Conservation (phyloP, 2,113 vertebrate species). For the Heterochromis multidens region DNA sequence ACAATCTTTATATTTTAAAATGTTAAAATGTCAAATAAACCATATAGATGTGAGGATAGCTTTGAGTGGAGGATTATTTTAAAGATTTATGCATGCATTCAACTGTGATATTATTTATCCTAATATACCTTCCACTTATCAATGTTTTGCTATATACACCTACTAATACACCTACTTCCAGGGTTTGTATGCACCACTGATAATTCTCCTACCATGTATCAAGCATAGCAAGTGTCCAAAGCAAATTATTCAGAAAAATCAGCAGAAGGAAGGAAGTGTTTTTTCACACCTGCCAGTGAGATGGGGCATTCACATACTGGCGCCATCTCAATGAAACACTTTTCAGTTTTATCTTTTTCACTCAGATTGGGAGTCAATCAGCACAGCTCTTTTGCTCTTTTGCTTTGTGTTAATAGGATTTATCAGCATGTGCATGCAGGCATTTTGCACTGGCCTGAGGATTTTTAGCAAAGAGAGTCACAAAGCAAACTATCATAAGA, state of each 20-base stretch:
- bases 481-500: not conserved
- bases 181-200: no score
- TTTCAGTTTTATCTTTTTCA: not conserved
- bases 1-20: no score
- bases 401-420: not conserved
- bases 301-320: not conserved
- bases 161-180: no score
- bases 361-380: not conserved
- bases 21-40: no score
- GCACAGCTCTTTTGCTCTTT: not conserved
- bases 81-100: no score
- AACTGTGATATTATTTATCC: no score
- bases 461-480: slow-evolving; percentile 10
- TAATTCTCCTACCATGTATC: not conserved
- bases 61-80: no score
- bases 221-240: not conserved
- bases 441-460: not conserved
- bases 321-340: not conserved
- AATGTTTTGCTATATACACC: no score
- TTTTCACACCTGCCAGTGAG: not conserved
- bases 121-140: no score
- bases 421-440: not conserved
- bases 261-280: not conserved
- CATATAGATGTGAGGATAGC: no score
- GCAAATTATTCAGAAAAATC: not conserved